Evolutionary conservation across 2,888 invertebrate species (phyloP), one percentile per base, ranked within the genome.

Genomic region (Oligia latruncula): DNA sequence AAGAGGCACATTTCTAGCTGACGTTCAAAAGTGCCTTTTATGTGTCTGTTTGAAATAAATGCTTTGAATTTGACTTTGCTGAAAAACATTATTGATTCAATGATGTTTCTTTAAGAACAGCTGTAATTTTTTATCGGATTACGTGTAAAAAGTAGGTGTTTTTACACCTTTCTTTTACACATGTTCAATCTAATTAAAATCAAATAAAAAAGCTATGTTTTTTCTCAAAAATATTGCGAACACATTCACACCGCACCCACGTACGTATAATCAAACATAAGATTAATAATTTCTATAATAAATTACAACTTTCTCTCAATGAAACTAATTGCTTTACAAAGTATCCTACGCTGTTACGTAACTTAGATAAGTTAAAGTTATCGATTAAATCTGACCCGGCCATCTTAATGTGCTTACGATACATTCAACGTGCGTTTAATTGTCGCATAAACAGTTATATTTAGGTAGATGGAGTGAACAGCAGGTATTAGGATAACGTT

Each of bases 251-350:
- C 76, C 65, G 49, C 85, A 66, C 85, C 86, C 74, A 84, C 74
- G 52, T 43, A 49, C 49, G 40, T 68, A 20, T 66, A 72, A 82
- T 83, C 55, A 77, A 80, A 84, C 55, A 70, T 76, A 74, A 82
- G 52, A 81, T 77, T 71, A 66, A 78, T 85, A 81, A 88, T 87
- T 87, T 88, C 79, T 79, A 77, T 68, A 82, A 88, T 89, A 88
- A 85, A 85, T 89, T 75, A 89, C 65, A 78, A 88, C 88, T 88
- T 88, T 88, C 88, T 77, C 89, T 67, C 64, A 79, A 74, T 75
- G 78, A 87, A 86, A 74, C 68, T 88, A 83, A 88, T 89, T 87
- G 84, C 80, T 80, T 74, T 55, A 74, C 84, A 78, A 82, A 75
- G 75, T 72, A 78, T 80, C 80, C 74, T 85, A 85, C 71, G 83